phyloP scores from a whole-genome alignment of 2,888 invertebrate genomes.

The Itoplectis maculator region DNA sequence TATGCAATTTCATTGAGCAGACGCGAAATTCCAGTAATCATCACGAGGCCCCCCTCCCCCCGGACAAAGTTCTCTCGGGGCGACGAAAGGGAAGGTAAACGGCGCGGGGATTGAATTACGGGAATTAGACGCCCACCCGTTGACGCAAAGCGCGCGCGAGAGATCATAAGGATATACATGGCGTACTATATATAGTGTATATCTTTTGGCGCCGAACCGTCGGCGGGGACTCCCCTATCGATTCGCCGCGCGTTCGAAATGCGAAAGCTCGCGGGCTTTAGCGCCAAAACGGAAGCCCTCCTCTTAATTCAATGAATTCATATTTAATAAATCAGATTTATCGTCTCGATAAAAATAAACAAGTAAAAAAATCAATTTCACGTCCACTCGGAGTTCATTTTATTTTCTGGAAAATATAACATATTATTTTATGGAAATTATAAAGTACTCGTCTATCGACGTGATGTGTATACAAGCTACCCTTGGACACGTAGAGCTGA shows the following conservation, averaged over 20 bases:
- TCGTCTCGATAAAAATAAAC: background rate
- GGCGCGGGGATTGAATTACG: background rate
- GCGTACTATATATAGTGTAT: too few relatives aligned
- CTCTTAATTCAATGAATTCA: background rate
- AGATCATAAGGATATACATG: conserved; percentile 30
- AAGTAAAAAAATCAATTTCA: too few relatives aligned
- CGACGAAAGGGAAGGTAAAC: background rate
- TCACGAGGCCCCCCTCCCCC: background rate
- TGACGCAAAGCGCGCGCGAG: conserved; percentile 6
- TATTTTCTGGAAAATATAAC: too few relatives aligned
- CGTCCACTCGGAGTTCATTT: too few relatives aligned
- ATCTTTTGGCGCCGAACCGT: conserved; percentile 66
- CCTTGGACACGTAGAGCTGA: conserved; percentile 67
- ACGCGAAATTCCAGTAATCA: too few relatives aligned
- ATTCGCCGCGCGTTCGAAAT: conserved; percentile 66
- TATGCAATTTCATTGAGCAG: background rate
- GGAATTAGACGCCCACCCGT: conserved; percentile 19
- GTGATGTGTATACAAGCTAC: conserved; percentile 44
- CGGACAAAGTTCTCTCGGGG: background rate
- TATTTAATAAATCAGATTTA: background rate
- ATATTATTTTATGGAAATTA: conserved; percentile 27
- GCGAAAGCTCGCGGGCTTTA: conserved; percentile 52
- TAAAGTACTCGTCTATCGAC: conserved; percentile 33
- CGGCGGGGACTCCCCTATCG: conserved; percentile 63
- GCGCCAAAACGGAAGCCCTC: conserved; percentile 36